These are phyloP conservation scores for Panzeria rudis DNA, from an alignment of 2,888 invertebrate genomes.

Conservation along the genomic window DNA sequence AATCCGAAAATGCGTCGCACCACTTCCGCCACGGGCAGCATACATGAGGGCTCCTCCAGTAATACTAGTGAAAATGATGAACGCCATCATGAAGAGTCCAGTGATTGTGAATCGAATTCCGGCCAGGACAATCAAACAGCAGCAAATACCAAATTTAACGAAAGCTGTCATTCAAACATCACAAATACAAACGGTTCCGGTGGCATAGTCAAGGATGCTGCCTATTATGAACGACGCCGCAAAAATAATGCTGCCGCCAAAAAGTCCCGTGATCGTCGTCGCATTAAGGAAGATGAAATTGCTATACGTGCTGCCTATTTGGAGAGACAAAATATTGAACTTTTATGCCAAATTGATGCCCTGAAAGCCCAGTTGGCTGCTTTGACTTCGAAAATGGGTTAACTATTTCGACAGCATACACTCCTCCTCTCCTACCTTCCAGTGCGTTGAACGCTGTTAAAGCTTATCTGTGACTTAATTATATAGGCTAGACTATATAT, in stretches of 20 bases:
- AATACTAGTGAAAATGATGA: constrained; percentile 82
- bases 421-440: background rate
- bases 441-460: constrained; percentile 65
- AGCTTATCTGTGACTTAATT: constrained; percentile 66
- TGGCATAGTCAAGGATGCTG: constrained; percentile 87
- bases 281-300: constrained; percentile 95
- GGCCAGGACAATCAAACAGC: constrained; percentile 76
- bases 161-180: constrained; percentile 24
- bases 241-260: constrained; percentile 98
- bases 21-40: constrained; percentile 79
- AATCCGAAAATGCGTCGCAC: constrained; percentile 90
- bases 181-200: constrained; percentile 72
- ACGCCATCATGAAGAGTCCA: constrained; percentile 80
- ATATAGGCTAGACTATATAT: constrained; percentile 21
- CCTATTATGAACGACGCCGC: constrained; percentile 93
- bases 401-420: background rate
- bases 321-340: constrained; percentile 93
- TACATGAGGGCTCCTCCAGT: constrained; percentile 78
- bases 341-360: constrained; percentile 88
- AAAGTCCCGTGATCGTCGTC: constrained; percentile 94
- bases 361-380: constrained; percentile 86
- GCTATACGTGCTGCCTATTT: constrained; percentile 94
- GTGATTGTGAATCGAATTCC: constrained; percentile 81
- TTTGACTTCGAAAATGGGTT: constrained; percentile 76
- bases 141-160: constrained; percentile 26